Percentiles rank a stretch among this genome's conserved stretches.
Evolutionary conservation across 2,888 invertebrate genomes (phyloP).

Genomic region (Hirtodrosophila alboralis): DNA sequence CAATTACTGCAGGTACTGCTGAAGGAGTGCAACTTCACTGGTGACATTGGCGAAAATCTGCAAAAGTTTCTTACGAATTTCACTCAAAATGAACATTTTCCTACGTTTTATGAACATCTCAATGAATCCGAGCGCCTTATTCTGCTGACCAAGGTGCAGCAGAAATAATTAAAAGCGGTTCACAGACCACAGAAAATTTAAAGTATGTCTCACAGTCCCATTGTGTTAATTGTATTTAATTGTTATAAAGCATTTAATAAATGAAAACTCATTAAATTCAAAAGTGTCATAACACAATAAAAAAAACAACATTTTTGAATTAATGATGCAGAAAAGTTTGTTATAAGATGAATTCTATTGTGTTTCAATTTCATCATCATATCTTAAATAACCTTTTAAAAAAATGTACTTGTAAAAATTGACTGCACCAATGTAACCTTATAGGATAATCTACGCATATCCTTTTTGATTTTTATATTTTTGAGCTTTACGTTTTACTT

Average conservation of each 20-base stretch:
- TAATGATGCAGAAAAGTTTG: too few relatives aligned
- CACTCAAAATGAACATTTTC: constrained; percentile 87
- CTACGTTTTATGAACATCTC: constrained; percentile 86
- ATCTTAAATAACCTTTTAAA: too few relatives aligned
- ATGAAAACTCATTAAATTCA: too few relatives aligned
- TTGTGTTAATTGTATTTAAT: constrained; percentile 59
- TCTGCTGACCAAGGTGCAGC: constrained; percentile 69
- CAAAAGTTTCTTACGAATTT: constrained; percentile 87
- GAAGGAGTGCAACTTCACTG: constrained; percentile 86
- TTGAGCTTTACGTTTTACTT: too few relatives aligned
- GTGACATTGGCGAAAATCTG: constrained; percentile 87
- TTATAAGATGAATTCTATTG: too few relatives aligned
- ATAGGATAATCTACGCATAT: too few relatives aligned
- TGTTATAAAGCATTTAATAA: constrained; percentile 51
- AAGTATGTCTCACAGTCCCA: constrained; percentile 14
- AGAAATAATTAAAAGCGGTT: constrained; percentile 40
- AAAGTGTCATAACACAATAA: too few relatives aligned
- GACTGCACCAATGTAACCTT: too few relatives aligned
- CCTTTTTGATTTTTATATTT: too few relatives aligned
- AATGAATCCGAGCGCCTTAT: constrained; percentile 85
- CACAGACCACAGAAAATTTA: not conserved
- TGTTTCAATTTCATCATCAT: too few relatives aligned
- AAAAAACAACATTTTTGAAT: too few relatives aligned
- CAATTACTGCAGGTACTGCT: constrained; percentile 87
- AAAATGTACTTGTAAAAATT: too few relatives aligned